These are phyloP conservation scores for Caenorhabditis afra DNA, from an alignment of 2,888 invertebrate species.

Conservation along the genomic window DNA sequence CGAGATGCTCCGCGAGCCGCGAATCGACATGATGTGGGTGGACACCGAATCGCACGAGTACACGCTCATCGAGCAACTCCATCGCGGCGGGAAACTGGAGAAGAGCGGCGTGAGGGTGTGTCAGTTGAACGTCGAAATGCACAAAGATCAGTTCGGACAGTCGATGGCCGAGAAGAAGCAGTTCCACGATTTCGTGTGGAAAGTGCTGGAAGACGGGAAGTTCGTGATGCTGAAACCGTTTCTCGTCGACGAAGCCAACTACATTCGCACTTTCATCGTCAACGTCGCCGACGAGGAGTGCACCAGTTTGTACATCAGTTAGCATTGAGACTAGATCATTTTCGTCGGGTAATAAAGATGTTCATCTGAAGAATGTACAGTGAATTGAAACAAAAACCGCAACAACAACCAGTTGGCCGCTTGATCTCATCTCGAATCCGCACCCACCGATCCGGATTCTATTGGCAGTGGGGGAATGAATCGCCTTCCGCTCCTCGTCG, in stretches of 20 bases:
- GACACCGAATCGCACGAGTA: constrained; percentile 43
- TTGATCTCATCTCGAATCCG: too few species aligned
- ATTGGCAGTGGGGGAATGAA: too few species aligned
- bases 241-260: not conserved
- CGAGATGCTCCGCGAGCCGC: constrained; percentile 11
- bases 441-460: too few species aligned
- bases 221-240: constrained; percentile 16
- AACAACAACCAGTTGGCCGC: too few species aligned
- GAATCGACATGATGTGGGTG: constrained; percentile 40
- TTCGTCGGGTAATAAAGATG: too few species aligned
- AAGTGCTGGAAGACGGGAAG: constrained; percentile 13
- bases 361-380: too few species aligned
- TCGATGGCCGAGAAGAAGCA: constrained; percentile 9
- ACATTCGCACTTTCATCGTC: constrained; percentile 21
- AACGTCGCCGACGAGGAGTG: constrained; percentile 33
- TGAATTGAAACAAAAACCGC: too few species aligned
- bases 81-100: constrained; percentile 17
- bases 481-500: too few species aligned
- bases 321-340: too few species aligned
- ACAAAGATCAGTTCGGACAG: constrained; percentile 11
- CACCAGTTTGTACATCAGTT: constrained; percentile 14
- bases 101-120: constrained; percentile 26
- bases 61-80: constrained; percentile 18
- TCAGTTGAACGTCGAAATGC: constrained; percentile 41
- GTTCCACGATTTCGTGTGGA: constrained; percentile 32